A percentile compares a stretch with the other conserved stretches of the same genome.
phyloP scores from a whole-genome alignment of 37 sponge, comb jelly and placozoan genomes.

The Bolinopsis microptera region DNA sequence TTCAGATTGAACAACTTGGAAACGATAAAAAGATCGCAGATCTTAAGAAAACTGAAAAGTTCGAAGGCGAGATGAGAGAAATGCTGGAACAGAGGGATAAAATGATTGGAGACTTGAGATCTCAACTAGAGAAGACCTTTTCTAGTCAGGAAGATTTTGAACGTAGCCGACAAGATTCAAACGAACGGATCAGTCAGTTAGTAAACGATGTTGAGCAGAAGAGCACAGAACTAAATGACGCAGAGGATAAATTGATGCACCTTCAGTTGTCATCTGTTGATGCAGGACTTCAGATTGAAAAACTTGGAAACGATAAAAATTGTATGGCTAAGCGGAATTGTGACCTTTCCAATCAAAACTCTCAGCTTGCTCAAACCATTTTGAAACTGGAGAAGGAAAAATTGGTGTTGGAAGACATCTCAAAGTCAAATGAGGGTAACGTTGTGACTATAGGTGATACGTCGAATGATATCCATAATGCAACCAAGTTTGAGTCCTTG shows the following conservation, averaged over 20 bases:
- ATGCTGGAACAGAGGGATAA: neutral
- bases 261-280: conserved; percentile 43
- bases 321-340: neutral
- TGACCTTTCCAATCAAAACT: neutral
- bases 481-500: neutral
- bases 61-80: neutral
- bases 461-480: neutral
- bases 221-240: conserved; percentile 29
- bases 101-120: conserved; percentile 38
- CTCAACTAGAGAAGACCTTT: conserved; percentile 17
- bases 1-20: conserved; percentile 23
- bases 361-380: neutral
- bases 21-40: neutral
- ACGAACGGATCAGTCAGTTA: neutral
- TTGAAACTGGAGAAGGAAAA: neutral
- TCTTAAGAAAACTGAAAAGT: neutral
- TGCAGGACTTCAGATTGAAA: neutral
- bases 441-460: neutral
- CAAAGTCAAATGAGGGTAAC: neutral
- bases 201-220: neutral
- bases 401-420: neutral
- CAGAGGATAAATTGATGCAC: conserved; percentile 42
- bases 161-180: neutral
- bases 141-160: neutral
- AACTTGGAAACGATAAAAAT: neutral